Evolutionary conservation across 2,797 vertebrate species (phyloP).

Genomic region (Syngnathus rostellatus): DNA sequence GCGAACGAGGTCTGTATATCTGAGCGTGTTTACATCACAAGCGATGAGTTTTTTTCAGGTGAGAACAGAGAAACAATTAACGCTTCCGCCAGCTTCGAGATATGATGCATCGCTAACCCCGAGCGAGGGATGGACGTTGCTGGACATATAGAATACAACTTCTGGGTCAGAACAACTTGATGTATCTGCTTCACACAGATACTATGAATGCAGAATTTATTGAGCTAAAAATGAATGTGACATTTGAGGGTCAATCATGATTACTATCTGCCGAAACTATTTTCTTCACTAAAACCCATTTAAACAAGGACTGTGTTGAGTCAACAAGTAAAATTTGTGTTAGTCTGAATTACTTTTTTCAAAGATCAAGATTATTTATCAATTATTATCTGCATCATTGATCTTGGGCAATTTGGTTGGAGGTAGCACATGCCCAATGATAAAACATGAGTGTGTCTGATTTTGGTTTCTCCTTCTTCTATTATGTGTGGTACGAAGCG

Average conservation of each 20-base stretch:
- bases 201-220: neutral
- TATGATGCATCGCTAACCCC: slow-evolving; percentile 2
- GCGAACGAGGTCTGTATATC: neutral
- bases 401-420: too few relatives aligned
- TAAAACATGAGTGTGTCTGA: neutral
- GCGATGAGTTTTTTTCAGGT: slow-evolving; percentile 14
- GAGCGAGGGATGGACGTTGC: neutral
- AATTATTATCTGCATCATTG: too few relatives aligned
- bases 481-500: neutral
- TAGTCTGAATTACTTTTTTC: too few relatives aligned
- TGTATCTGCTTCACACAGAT: neutral
- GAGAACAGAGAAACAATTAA: slow-evolving; percentile 31
- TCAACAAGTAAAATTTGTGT: too few relatives aligned
- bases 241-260: neutral
- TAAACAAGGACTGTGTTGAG: too few relatives aligned
- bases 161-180: neutral
- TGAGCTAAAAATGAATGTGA: neutral
- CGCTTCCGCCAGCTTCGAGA: slow-evolving; percentile 8
- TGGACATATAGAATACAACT: neutral
- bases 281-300: too few relatives aligned
- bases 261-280: too few relatives aligned
- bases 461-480: neutral
- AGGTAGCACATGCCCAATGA: neutral
- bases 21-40: slow-evolving; percentile 26
- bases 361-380: too few relatives aligned